A percentile compares a stretch with the other conserved stretches of the same genome.
These are phyloP conservation scores for Chelonia mydas DNA, from an alignment of 2,797 vertebrate genomes.

Conservation along the genomic window DNA sequence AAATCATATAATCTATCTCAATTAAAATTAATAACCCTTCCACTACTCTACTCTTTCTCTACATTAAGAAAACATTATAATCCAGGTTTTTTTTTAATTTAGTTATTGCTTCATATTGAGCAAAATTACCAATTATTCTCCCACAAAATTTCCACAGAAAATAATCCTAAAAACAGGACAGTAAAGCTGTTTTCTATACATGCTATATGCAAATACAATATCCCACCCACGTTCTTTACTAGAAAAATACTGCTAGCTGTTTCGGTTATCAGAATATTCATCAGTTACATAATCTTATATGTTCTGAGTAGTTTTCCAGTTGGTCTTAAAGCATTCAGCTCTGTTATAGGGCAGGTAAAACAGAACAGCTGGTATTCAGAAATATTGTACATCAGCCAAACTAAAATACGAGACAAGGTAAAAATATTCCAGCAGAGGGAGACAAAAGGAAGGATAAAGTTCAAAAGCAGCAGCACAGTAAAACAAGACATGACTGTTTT, in stretches of 20 bases:
- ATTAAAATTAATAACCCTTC: not conserved
- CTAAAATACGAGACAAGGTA: not conserved
- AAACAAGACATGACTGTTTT: not conserved
- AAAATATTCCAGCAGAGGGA: conserved; percentile 57
- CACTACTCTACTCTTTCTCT: not conserved
- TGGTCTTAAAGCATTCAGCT: not conserved
- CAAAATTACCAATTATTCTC: fast-evolving
- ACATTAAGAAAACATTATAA: not conserved
- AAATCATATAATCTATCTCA: not conserved
- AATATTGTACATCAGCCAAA: too few relatives aligned
- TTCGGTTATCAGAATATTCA: not conserved
- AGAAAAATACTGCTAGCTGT: not conserved
- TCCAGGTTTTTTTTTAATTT: fast-evolving
- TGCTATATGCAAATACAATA: not conserved
- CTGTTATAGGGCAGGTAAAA: not conserved
- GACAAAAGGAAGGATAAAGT: conserved; percentile 46
- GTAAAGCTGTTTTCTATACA: not conserved
- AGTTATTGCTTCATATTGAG: fast-evolving
- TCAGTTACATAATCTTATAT: fast-evolving
- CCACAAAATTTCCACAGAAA: fast-evolving
- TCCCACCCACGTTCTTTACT: not conserved
- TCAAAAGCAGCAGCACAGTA: fast-evolving
- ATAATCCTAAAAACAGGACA: not conserved
- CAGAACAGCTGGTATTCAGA: not conserved
- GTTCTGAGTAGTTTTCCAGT: not conserved